Percentiles rank a stretch among this genome's conserved stretches.
Evolutionary conservation across 2,888 invertebrate species (phyloP).

Genomic region (Lycaena phlaeas): DNA sequence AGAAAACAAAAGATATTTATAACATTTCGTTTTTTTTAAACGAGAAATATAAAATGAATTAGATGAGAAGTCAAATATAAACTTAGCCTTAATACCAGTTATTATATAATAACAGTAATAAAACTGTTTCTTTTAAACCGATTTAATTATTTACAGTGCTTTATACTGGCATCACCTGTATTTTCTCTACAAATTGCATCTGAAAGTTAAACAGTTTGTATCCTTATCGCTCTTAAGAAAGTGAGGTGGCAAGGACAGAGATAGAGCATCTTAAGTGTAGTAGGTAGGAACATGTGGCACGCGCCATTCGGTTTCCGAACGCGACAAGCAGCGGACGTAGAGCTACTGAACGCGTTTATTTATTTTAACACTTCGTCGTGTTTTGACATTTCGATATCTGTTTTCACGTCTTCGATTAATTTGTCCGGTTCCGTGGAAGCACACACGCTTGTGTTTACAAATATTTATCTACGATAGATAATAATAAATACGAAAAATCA

Average conservation of each 20-base stretch:
- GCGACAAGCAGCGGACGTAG: slow-evolving; percentile 42
- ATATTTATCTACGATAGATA: slow-evolving; percentile 15
- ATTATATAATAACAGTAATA: not conserved
- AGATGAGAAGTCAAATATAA: no score
- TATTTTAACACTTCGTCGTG: slow-evolving; percentile 43
- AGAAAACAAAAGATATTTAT: no score
- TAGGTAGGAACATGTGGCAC: slow-evolving; percentile 57
- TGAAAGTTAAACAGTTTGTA: slow-evolving; percentile 33
- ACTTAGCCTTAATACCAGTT: not conserved
- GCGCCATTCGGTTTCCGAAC: slow-evolving; percentile 67
- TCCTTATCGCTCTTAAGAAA: slow-evolving; percentile 45
- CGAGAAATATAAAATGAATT: no score
- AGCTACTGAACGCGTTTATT: slow-evolving; percentile 29
- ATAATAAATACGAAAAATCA: slow-evolving; percentile 30
- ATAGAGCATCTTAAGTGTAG: slow-evolving; percentile 36
- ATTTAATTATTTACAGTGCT: slow-evolving; percentile 9
- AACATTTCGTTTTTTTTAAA: no score
- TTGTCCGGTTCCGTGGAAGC: not conserved
- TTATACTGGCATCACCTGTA: slow-evolving; percentile 50
- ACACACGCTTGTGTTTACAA: not conserved
- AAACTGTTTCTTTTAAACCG: not conserved
- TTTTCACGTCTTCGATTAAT: not conserved
- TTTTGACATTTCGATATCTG: slow-evolving; percentile 38
- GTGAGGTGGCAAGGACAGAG: slow-evolving; percentile 45
- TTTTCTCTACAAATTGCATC: slow-evolving; percentile 37